Conservation (phyloP, 2,888 invertebrate genomes). For the Polymixis lichenea region DNA sequence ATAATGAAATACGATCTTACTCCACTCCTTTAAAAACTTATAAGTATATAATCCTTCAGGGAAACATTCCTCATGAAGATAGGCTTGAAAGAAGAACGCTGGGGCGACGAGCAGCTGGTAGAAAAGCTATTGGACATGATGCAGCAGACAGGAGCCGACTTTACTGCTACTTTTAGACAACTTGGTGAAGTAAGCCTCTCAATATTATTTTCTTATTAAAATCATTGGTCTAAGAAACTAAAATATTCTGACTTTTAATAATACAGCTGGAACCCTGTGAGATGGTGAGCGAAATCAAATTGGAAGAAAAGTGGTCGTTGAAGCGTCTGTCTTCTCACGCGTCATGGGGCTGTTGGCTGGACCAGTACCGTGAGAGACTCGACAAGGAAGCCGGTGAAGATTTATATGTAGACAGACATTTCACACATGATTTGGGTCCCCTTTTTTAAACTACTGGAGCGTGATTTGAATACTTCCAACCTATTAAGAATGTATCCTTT, state of each 20-base stretch:
- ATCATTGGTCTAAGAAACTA: neutral
- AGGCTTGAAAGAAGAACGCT: slow-evolving; percentile 85
- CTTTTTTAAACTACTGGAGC: neutral
- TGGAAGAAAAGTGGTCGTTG: slow-evolving; percentile 88
- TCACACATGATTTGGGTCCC: neutral
- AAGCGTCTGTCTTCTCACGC: slow-evolving; percentile 85
- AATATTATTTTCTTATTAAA: neutral
- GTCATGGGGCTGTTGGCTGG: slow-evolving; percentile 87
- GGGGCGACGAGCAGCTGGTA: slow-evolving; percentile 87
- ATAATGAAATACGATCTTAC: neutral
- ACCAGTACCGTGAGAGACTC: slow-evolving; percentile 85
- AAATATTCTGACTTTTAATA: neutral
- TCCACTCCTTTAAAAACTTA: neutral
- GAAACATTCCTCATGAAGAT: slow-evolving; percentile 90
- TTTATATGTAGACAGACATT: neutral
- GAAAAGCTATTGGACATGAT: slow-evolving; percentile 91
- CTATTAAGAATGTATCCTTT: neutral
- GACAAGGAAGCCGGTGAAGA: slow-evolving; percentile 84
- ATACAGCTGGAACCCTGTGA: slow-evolving; percentile 83
- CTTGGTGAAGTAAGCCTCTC: slow-evolving; percentile 84
- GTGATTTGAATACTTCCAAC: neutral
- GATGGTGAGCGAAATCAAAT: slow-evolving; percentile 80
- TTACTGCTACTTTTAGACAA: slow-evolving; percentile 91
- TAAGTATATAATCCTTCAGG: slow-evolving; percentile 65
- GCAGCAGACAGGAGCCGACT: slow-evolving; percentile 92